Percentiles rank a stretch among this genome's conserved stretches.
Conservation (phyloP, 2,888 invertebrate species). For the Nezara viridula region DNA sequence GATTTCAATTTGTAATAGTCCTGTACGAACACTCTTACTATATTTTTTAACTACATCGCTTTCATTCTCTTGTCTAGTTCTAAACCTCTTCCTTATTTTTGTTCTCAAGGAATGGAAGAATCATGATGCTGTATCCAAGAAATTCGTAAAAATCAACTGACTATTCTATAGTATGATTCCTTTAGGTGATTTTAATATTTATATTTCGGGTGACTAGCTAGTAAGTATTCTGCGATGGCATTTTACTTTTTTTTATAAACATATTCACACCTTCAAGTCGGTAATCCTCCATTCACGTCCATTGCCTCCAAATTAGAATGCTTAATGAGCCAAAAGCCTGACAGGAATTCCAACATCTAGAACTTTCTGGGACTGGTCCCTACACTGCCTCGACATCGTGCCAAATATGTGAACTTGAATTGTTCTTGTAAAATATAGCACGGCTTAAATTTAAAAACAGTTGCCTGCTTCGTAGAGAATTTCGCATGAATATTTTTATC, state of each 20-base stretch:
- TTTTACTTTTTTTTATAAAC: not conserved
- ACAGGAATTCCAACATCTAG: not conserved
- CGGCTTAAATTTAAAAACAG: not conserved
- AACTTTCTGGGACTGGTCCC: not conserved
- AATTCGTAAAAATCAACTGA: too few species aligned
- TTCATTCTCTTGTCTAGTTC: not conserved
- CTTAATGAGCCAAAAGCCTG: not conserved
- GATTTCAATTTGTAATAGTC: not conserved
- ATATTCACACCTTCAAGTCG: not conserved
- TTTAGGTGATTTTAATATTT: too few species aligned
- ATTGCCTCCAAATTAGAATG: not conserved
- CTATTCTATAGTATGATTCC: too few species aligned
- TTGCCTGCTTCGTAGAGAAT: not conserved
- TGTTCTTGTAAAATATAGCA: constrained; percentile 35
- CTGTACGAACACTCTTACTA: not conserved
- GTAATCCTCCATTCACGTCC: not conserved
- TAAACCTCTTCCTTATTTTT: too few species aligned
- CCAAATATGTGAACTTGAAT: constrained; percentile 42
- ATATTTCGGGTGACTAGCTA: too few species aligned
- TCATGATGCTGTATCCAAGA: too few species aligned
- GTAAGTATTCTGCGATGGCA: not conserved
- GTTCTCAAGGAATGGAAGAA: too few species aligned
- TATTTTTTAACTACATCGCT: not conserved
- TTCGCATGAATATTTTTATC: not conserved
- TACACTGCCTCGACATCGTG: not conserved